phyloP scores from a whole-genome alignment of 2,113 vertebrate species.

The Phyllopteryx taeniolatus region DNA sequence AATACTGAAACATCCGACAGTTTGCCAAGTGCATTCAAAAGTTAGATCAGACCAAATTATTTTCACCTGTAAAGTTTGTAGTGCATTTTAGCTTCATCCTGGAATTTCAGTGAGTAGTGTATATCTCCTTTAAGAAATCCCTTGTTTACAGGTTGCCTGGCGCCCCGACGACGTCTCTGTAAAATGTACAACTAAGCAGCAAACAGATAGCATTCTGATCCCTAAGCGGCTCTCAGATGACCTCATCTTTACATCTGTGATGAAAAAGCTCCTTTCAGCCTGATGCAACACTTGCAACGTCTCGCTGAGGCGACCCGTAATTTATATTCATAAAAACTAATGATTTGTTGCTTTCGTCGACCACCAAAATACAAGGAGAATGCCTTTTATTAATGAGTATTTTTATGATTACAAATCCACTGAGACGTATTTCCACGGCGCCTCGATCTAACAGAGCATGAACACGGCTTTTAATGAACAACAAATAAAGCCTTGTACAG shows the following conservation, averaged over 20 bases:
- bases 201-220: conserved; percentile 3
- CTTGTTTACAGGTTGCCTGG: background rate
- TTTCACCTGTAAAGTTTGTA: too few species aligned
- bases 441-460: conserved; percentile 8
- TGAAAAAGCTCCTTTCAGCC: background rate
- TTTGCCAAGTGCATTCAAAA: too few species aligned
- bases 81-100: too few species aligned
- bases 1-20: too few species aligned
- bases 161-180: background rate
- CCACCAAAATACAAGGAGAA: conserved; percentile 3
- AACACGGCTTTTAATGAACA: conserved; percentile 20
- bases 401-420: conserved; percentile 9
- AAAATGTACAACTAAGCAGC: background rate
- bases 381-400: conserved; percentile 10
- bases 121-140: too few species aligned
- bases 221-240: background rate
- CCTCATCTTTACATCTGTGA: conserved; percentile 11
- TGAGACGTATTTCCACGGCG: background rate
- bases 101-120: too few species aligned
- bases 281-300: conserved; percentile 2
- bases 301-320: conserved; percentile 2
- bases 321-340: conserved; percentile 19
- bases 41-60: too few species aligned
- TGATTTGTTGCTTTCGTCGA: conserved; percentile 2
- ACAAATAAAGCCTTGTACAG: conserved; percentile 15